Percentiles rank a stretch among this genome's conserved stretches.
These are phyloP conservation scores for Conus betulinus DNA, from an alignment of 1,140 invertebrate genomes.

Conservation along the genomic window DNA sequence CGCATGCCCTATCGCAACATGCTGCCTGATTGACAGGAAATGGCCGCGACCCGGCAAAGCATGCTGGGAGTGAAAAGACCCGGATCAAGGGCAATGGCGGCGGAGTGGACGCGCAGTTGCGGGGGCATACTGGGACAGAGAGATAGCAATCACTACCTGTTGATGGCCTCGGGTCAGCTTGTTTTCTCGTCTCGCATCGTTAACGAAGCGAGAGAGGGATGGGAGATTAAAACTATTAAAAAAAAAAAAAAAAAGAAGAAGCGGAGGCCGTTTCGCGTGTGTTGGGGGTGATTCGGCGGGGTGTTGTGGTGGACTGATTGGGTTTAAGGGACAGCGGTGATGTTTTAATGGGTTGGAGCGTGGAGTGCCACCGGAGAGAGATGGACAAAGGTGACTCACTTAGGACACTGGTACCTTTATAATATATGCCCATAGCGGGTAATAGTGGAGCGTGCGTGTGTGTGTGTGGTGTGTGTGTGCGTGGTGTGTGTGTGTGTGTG, in stretches of 20 bases:
- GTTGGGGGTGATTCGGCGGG: too few relatives aligned
- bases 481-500: too few relatives aligned
- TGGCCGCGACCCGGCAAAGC: background rate
- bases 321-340: too few relatives aligned
- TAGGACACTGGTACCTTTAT: too few relatives aligned
- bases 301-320: too few relatives aligned
- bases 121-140: background rate
- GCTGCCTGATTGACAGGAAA: conserved; percentile 13
- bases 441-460: too few relatives aligned
- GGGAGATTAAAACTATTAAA: background rate
- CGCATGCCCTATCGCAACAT: conserved; percentile 16
- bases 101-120: background rate
- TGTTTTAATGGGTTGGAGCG: too few relatives aligned
- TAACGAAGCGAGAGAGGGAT: background rate
- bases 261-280: background rate
- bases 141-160: background rate
- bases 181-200: background rate
- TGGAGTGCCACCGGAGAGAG: too few relatives aligned
- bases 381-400: too few relatives aligned
- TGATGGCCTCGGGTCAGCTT: background rate
- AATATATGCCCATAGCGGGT: too few relatives aligned
- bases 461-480: too few relatives aligned
- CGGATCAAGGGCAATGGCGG: background rate
- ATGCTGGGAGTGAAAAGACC: background rate
- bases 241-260: background rate